Conservation (phyloP, 1,140 invertebrate species). For the Hypothenemus hampei region DNA sequence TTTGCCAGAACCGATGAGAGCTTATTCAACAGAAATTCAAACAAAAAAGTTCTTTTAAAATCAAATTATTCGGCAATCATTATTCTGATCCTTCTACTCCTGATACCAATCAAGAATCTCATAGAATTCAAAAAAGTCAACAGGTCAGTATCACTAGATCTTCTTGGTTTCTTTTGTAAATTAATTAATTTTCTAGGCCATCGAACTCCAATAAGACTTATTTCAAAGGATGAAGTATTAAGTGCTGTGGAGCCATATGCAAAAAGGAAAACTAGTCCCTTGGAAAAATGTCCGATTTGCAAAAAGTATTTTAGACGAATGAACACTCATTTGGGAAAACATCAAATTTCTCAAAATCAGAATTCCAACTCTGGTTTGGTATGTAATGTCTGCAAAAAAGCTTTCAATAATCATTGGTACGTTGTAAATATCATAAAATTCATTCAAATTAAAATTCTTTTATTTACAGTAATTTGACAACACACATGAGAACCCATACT, state of each 20-base stretch:
- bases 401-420: slow-evolving; percentile 36
- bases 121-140: no score
- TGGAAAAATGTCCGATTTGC: slow-evolving; percentile 44
- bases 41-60: no score
- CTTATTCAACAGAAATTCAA: no score
- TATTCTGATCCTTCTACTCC: slow-evolving; percentile 16
- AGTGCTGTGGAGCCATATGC: slow-evolving; percentile 32
- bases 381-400: slow-evolving; percentile 40
- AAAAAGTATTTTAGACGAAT: slow-evolving; percentile 43
- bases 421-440: background rate
- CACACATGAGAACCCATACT: slow-evolving; percentile 48
- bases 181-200: no score
- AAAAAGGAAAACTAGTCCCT: slow-evolving; percentile 39
- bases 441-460: background rate
- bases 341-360: slow-evolving; percentile 30
- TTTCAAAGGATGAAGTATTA: slow-evolving; percentile 34
- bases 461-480: slow-evolving; percentile 39
- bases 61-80: slow-evolving; percentile 30
- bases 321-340: slow-evolving; percentile 41
- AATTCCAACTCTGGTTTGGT: slow-evolving; percentile 32
- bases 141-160: no score
- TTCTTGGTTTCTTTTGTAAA: no score
- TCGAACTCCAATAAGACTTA: slow-evolving; percentile 29
- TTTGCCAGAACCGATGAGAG: no score
- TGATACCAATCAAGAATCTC: no score